phyloP scores from a whole-genome alignment of 2,113 vertebrate species.

The Beaufortia kweichowensis region DNA sequence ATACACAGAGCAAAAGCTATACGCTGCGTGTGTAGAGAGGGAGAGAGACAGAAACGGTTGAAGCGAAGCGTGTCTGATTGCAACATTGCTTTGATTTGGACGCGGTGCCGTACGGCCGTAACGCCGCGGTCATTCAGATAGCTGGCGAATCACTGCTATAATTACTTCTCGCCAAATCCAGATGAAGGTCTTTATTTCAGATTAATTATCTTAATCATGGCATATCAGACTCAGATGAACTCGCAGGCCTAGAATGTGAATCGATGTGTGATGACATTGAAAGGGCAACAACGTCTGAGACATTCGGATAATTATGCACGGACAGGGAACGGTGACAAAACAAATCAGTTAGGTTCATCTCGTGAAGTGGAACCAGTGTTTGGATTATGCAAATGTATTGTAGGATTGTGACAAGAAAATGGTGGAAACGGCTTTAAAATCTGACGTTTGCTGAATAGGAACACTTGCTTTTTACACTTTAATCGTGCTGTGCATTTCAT shows the following conservation, averaged over 20 bases:
- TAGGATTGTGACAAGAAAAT: slow-evolving; percentile 3
- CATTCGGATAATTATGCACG: slow-evolving; percentile 36
- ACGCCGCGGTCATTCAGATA: slow-evolving; percentile 23
- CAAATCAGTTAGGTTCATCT: slow-evolving; percentile 36
- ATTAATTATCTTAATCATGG: slow-evolving; percentile 51
- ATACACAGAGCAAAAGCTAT: slow-evolving; percentile 23
- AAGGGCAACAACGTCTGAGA: slow-evolving; percentile 20
- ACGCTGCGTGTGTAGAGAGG: not conserved
- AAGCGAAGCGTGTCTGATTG: slow-evolving; percentile 35
- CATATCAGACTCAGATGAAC: slow-evolving; percentile 45
- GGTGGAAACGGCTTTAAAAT: not conserved
- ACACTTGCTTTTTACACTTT: not conserved
- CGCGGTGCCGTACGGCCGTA: slow-evolving; percentile 11
- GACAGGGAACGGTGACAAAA: slow-evolving; percentile 27
- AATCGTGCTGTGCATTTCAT: too few relatives aligned
- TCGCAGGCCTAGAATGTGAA: slow-evolving; percentile 23
- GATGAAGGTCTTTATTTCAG: slow-evolving; percentile 41
- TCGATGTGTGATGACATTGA: slow-evolving; percentile 47
- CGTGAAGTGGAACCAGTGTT: slow-evolving; percentile 9
- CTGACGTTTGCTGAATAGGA: not conserved
- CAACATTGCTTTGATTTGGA: slow-evolving; percentile 26
- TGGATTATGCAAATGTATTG: slow-evolving; percentile 16
- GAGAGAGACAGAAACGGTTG: slow-evolving; percentile 5
- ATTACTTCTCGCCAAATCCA: slow-evolving; percentile 49
- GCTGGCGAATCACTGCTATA: slow-evolving; percentile 34